Conservation (phyloP, 2,113 vertebrate species). For the Argyrosomus japonicus region DNA sequence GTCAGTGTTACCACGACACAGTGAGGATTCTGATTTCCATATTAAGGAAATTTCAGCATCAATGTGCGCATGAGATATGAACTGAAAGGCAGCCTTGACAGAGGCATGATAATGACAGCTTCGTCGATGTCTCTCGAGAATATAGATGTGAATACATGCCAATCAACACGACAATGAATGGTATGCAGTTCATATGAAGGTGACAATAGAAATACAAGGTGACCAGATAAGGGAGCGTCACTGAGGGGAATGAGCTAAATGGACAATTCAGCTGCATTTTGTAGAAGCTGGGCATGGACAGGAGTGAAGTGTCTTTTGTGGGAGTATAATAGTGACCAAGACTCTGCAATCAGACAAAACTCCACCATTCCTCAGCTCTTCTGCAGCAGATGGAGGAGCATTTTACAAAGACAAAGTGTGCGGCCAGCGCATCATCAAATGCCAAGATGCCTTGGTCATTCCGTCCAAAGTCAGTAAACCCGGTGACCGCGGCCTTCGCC, state of each 20-base stretch:
- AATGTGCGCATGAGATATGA: neutral
- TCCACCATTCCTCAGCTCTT: neutral
- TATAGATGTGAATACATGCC: neutral
- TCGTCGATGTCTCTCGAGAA: neutral
- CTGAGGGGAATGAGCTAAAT: constrained; percentile 11
- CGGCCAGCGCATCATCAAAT: constrained; percentile 3
- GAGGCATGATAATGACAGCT: constrained; percentile 4
- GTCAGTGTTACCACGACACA: neutral
- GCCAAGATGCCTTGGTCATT: neutral
- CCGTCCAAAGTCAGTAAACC: constrained; percentile 22
- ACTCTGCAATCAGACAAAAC: neutral
- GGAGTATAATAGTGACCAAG: neutral
- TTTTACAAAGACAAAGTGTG: constrained; percentile 4
- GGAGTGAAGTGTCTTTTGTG: constrained; percentile 1
- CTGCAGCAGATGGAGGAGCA: neutral
- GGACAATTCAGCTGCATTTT: neutral
- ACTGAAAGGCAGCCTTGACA: neutral
- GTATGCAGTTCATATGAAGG: constrained; percentile 11
- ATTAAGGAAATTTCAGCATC: neutral
- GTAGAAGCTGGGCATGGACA: neutral
- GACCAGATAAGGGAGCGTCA: constrained; percentile 3
- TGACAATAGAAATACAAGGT: constrained; percentile 6
- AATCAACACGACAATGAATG: neutral
- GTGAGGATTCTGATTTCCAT: neutral
- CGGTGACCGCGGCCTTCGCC: neutral